A percentile compares a stretch with the other conserved stretches of the same genome.
These are phyloP conservation scores for Megaceryle maxima DNA, from an alignment of 2,113 vertebrate genomes.

Conservation along the genomic window DNA sequence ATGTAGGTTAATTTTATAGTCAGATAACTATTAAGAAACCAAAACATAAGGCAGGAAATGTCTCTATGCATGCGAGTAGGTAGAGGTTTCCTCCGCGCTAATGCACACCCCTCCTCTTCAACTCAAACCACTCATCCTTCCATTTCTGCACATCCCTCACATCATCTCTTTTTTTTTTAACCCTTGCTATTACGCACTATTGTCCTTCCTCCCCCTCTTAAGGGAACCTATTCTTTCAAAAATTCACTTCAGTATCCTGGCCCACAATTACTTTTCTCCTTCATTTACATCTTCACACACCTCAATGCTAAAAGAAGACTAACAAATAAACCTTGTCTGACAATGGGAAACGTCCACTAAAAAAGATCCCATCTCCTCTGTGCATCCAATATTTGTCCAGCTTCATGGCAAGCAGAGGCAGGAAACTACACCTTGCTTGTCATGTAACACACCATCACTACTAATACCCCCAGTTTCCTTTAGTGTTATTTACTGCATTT, in stretches of 20 bases:
- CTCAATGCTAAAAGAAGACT: background rate
- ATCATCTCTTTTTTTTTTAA: background rate
- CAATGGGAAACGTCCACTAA: background rate
- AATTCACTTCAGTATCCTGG: background rate
- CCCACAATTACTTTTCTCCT: background rate
- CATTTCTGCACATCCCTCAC: conserved; percentile 23
- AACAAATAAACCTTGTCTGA: background rate
- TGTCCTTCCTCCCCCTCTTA: background rate
- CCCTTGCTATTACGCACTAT: background rate
- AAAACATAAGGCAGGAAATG: conserved; percentile 56
- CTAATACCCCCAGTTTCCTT: background rate
- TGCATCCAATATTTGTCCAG: background rate
- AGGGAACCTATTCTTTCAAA: background rate
- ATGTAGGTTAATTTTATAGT: conserved; percentile 60
- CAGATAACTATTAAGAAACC: conserved; percentile 56
- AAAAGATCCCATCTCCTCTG: background rate
- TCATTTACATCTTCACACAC: background rate
- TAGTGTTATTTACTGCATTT: background rate
- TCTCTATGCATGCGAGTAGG: background rate
- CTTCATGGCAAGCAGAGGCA: background rate
- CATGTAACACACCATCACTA: background rate
- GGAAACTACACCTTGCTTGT: background rate
- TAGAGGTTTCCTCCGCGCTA: conserved; percentile 6
- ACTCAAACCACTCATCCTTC: conserved; percentile 43
- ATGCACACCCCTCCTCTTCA: conserved; percentile 20